Evolutionary conservation across 2,797 vertebrate species (phyloP).

Genomic region (Myotis planiceps): DNA sequence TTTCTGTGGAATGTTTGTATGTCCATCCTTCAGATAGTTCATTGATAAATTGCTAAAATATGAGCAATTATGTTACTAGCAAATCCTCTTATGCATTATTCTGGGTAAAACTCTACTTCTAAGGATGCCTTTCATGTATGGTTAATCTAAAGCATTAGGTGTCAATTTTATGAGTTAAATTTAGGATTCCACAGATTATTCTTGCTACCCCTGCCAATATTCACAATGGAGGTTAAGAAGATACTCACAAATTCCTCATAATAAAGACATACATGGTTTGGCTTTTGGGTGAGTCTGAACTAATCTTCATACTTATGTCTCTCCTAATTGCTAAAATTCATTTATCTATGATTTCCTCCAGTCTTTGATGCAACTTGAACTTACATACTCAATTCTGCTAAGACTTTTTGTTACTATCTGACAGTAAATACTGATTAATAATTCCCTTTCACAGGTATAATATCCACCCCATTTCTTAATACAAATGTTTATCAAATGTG

Average conservation of each 20-base stretch:
- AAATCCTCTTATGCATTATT: not conserved
- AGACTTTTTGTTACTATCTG: not conserved
- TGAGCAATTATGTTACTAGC: not conserved
- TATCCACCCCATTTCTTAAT: not conserved
- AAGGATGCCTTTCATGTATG: not conserved
- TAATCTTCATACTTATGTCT: not conserved
- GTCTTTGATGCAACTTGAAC: not conserved
- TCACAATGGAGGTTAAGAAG: not conserved
- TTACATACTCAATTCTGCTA: not conserved
- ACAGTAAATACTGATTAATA: not conserved
- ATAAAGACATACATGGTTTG: not conserved
- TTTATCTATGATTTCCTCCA: not conserved
- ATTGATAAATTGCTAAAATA: not conserved
- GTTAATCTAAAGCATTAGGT: not conserved
- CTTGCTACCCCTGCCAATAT: not conserved
- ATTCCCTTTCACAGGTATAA: not conserved
- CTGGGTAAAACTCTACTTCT: not conserved
- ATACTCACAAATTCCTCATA: not conserved
- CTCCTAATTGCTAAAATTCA: not conserved
- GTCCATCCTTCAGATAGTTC: not conserved
- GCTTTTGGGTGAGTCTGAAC: not conserved
- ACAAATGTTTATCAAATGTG: not conserved
- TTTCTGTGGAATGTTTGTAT: not conserved
- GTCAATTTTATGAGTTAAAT: not conserved
- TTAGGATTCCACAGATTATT: not conserved